phyloP scores from a whole-genome alignment of 2,888 invertebrate species.

The Epicampocera succincta region DNA sequence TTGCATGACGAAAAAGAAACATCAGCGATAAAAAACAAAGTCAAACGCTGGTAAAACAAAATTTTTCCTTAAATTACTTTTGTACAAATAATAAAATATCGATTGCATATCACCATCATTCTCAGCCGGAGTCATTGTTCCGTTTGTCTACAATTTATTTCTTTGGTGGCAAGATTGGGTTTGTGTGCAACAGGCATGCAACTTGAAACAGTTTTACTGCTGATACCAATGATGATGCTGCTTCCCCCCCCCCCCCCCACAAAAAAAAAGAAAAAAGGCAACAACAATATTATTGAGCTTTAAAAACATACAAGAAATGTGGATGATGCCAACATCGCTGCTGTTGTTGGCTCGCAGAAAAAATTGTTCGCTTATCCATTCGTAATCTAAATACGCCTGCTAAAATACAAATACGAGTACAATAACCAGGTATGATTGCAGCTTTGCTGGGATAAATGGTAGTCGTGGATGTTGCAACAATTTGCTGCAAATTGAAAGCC shows the following conservation, averaged over 20 bases:
- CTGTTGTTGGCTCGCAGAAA: constrained; percentile 25
- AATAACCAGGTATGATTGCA: constrained; percentile 58
- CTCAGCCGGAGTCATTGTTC: constrained; percentile 21
- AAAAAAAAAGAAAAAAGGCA: no score
- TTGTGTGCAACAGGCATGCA: background rate
- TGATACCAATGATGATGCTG: constrained; percentile 52
- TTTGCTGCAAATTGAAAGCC: constrained; percentile 81
- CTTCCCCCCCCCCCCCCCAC: no score
- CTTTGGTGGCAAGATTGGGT: background rate
- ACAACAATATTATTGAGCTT: constrained; percentile 61
- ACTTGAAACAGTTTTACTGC: constrained; percentile 38
- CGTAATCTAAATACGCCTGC: constrained; percentile 70
- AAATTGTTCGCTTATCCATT: constrained; percentile 62
- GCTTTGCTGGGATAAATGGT: constrained; percentile 49
- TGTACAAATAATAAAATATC: constrained; percentile 63
- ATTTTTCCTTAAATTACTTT: constrained; percentile 58
- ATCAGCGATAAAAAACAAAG: constrained; percentile 58
- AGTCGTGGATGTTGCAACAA: constrained; percentile 78
- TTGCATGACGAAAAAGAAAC: constrained; percentile 13
- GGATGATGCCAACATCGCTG: constrained; percentile 38
- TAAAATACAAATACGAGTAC: constrained; percentile 46
- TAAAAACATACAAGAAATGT: constrained; percentile 46
- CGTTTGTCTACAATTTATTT: constrained; percentile 34
- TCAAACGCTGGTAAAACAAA: constrained; percentile 29
- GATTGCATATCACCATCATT: constrained; percentile 61